Base-by-base conservation (phyloP, 1,140 invertebrate genomes). In the Brachystomella parvula region DNA sequence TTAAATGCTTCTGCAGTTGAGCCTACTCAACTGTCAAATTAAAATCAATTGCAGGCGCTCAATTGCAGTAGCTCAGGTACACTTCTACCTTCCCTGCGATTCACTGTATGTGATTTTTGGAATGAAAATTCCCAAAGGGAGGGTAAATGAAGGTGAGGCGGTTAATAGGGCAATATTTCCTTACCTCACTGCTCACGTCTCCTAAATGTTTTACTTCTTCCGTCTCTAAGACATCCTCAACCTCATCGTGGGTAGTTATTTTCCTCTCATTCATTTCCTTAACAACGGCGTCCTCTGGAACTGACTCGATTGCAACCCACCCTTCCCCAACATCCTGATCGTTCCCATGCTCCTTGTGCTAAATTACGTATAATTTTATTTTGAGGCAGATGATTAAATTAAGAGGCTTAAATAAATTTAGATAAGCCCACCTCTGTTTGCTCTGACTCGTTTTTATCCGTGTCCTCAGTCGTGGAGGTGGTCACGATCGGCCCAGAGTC, bases 401-500 rank as follows among this genome's bases (percentile, higher is more conserved):
- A 28, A 31, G 28, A 32, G n/a, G 33, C n/a, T 2, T 63, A 63
- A 12, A 63, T n/a, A 32, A 64, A 33, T 19, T 39, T 47, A 49
- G 67, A 64, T 12, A 44, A 49, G 59, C 75, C 75, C 78, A 90
- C 89, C 83, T 92, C 89, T 30, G 89, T 89, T 69, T 89, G 88
- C 75, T 89, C 86, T 70, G 88, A 87, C 74, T 92, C 90, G 75
- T 92, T 88, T 30, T 88, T 90, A 72, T 92, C 87, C 12, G 89
- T 89, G 76, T 94, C 90, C 78, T 93, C 90, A 31, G 88, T 87
- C 53, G 89, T 92, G 66, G 90, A 90, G 63, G 89, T 93, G 68
- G 89, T 92, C 71, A 94, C 88, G 74, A 91, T 85, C 0, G 91
- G 91, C 1, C 90, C 91, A 0, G 89, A 87, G 78, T 94, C 91